Conservation (phyloP, 1,140 invertebrate genomes). For the Sminthurides bifidus region DNA sequence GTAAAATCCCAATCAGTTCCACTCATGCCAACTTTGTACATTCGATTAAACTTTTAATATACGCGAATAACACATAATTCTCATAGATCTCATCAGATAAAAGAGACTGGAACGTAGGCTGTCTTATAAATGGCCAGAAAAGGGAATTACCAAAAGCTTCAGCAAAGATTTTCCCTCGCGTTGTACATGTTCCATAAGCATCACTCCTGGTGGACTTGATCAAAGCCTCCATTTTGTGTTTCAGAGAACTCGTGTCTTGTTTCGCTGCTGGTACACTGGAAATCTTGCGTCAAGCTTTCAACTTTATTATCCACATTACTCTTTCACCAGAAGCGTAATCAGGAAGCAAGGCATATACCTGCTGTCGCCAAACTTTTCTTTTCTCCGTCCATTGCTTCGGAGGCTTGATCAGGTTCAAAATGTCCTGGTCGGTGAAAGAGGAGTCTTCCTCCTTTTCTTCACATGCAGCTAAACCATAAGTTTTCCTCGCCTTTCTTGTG, state of each 20-base stretch:
- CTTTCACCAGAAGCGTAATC: not conserved
- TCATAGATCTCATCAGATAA: not conserved
- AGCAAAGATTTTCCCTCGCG: slow-evolving; percentile 82
- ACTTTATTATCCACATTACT: not conserved
- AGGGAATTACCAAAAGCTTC: slow-evolving; percentile 78
- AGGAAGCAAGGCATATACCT: not conserved
- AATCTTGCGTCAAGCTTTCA: slow-evolving; percentile 45
- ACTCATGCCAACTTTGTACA: slow-evolving; percentile 11
- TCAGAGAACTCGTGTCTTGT: slow-evolving; percentile 84
- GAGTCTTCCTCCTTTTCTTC: too few relatives aligned
- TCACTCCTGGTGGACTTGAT: slow-evolving; percentile 81
- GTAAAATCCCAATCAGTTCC: slow-evolving; percentile 3
- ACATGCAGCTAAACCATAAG: too few relatives aligned
- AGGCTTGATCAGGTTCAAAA: slow-evolving; percentile 86
- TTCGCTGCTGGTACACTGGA: slow-evolving; percentile 90
- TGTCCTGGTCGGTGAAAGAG: slow-evolving; percentile 56
- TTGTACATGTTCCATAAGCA: slow-evolving; percentile 92
- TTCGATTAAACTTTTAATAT: not conserved
- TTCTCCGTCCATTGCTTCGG: slow-evolving; percentile 90
- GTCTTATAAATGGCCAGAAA: not conserved
- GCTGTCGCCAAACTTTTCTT: slow-evolving; percentile 68
- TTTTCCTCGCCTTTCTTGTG: too few relatives aligned
- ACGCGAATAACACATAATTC: not conserved
- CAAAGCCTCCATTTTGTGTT: slow-evolving; percentile 84
- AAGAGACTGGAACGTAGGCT: not conserved